These are phyloP conservation scores for Drosophila subobscura DNA, from an alignment of 1,140 invertebrate genomes.

Conservation along the genomic window DNA sequence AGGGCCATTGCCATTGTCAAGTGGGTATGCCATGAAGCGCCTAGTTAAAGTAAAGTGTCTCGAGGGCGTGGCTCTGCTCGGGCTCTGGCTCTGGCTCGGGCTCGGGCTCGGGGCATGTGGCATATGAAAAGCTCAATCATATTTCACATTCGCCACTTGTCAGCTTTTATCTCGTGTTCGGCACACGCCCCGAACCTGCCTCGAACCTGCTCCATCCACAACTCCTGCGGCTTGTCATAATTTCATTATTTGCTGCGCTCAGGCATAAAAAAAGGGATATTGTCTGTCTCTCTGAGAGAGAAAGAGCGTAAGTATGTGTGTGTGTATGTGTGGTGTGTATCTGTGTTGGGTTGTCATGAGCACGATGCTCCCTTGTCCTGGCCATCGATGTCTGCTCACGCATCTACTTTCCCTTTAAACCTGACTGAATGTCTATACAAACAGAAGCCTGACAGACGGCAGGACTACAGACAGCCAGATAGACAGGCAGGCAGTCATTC, in stretches of 20 bases:
- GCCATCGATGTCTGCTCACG: slow-evolving; percentile 39
- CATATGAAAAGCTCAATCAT: slow-evolving; percentile 48
- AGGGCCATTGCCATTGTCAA: too few relatives aligned
- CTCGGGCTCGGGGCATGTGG: too few relatives aligned
- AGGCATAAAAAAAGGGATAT: slow-evolving; percentile 79
- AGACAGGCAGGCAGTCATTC: slow-evolving; percentile 20
- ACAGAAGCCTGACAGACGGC: slow-evolving; percentile 27
- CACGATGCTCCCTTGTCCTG: slow-evolving; percentile 42
- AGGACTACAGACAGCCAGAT: slow-evolving; percentile 7
- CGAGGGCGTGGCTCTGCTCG: slow-evolving; percentile 7
- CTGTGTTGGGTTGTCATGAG: slow-evolving; percentile 40
- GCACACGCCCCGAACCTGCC: slow-evolving; percentile 37
- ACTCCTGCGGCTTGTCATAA: slow-evolving; percentile 51
- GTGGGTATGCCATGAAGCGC: not conserved
- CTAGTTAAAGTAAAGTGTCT: slow-evolving; percentile 49
- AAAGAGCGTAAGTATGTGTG: slow-evolving; percentile 13
- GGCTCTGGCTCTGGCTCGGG: too few relatives aligned
- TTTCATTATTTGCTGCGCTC: slow-evolving; percentile 77
- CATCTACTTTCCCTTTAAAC: slow-evolving; percentile 44
- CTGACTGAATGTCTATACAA: slow-evolving; percentile 56
- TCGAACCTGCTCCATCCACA: not conserved
- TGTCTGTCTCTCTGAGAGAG: slow-evolving; percentile 35
- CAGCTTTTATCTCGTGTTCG: slow-evolving; percentile 59
- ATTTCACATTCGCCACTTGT: slow-evolving; percentile 70
- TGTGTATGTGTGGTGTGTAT: slow-evolving; percentile 31